A percentile compares a stretch with the other conserved stretches of the same genome.
phyloP scores from a whole-genome alignment of 2,797 vertebrate species.

The Bovichtus variegatus region DNA sequence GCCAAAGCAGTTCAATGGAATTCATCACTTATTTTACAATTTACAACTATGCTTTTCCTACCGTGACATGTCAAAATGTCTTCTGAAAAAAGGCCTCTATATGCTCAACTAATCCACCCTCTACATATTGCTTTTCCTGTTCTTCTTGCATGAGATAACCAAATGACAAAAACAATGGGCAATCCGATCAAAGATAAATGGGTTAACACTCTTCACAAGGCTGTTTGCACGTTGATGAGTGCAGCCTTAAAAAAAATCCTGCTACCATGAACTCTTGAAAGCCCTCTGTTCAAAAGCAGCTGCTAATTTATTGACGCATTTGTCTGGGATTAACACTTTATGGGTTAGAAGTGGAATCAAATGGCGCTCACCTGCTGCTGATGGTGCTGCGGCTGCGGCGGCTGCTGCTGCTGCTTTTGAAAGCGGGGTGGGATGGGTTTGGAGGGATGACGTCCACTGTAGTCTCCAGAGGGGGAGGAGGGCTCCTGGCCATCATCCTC shows the following conservation, averaged over 20 bases:
- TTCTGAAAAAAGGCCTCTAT: background rate
- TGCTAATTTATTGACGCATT: conserved; percentile 16
- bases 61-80: background rate
- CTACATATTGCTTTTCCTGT: background rate
- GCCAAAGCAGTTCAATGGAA: background rate
- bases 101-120: background rate
- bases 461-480: conserved; percentile 90
- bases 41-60: background rate
- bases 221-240: background rate
- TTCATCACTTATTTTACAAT: background rate
- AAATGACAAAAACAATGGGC: background rate
- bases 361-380: conserved; percentile 72
- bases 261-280: conserved; percentile 2
- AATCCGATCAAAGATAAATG: conserved; percentile 19
- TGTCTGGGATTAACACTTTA: conserved; percentile 27
- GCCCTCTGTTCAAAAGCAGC: background rate
- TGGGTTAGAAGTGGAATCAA: conserved; percentile 6
- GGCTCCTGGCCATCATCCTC: conserved; percentile 91
- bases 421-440: conserved; percentile 94
- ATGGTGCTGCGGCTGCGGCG: conserved; percentile 69
- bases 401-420: conserved; percentile 88
- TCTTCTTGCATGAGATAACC: conserved; percentile 1
- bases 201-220: background rate
- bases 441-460: conserved; percentile 86
- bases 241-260: conserved; percentile 11